Percentiles rank a stretch among this genome's conserved stretches.
Evolutionary conservation across 35 echinoderm and acorn worm species (phyloP).

Genomic region (Antedon bifida): DNA sequence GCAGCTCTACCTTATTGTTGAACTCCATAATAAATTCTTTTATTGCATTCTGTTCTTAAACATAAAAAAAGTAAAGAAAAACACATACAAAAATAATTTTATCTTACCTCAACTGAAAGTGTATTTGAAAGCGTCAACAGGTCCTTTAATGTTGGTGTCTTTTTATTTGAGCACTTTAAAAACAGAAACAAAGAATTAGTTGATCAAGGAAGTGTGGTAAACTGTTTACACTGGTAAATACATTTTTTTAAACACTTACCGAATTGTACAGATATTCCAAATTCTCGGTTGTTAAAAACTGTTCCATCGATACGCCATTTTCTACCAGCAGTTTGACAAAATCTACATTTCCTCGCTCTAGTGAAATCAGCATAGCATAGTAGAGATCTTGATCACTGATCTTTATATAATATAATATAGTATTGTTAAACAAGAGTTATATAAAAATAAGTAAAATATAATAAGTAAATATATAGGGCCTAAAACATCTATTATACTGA

Average conservation of each 20-base stretch:
- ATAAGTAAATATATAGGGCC: no score
- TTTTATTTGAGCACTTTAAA: background rate
- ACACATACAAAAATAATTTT: background rate
- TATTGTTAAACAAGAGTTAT: no score
- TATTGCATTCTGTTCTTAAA: no score
- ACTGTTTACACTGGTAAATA: no score
- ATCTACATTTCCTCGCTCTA: constrained; percentile 50
- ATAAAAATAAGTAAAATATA: no score
- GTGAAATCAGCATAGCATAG: constrained; percentile 42
- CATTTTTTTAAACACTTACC: background rate
- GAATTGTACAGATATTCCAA: constrained; percentile 60
- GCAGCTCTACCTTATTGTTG: no score
- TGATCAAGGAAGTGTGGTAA: no score
- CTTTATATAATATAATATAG: no score
- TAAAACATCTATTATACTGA: no score
- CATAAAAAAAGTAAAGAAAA: no score
- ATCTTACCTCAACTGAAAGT: background rate
- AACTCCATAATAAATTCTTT: no score
- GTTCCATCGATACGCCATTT: constrained; percentile 36
- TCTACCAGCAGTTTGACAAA: constrained; percentile 71
- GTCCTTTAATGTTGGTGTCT: background rate
- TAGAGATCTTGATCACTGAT: constrained; percentile 22
- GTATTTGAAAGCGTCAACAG: background rate
- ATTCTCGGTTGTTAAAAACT: constrained; percentile 43
- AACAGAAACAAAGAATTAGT: background rate